These are phyloP conservation scores for Clamator glandarius DNA, from an alignment of 2,797 vertebrate species.

Conservation along the genomic window DNA sequence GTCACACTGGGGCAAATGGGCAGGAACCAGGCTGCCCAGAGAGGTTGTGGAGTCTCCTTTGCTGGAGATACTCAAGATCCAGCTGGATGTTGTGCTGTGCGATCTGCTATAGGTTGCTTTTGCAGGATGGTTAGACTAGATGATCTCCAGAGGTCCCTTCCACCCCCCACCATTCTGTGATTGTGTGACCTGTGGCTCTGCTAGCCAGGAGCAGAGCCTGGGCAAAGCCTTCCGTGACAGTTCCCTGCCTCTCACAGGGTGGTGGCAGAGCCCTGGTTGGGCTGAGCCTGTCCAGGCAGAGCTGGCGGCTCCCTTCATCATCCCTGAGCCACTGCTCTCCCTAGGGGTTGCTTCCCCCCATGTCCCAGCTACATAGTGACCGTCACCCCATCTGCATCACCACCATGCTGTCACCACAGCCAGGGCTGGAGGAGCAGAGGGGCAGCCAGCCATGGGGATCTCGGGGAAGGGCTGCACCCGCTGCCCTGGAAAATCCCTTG, in stretches of 20 bases:
- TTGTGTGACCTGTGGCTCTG: not conserved
- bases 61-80: no score
- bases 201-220: no score
- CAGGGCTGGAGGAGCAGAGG: not conserved
- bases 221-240: not conserved
- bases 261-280: no score
- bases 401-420: rapidly evolving
- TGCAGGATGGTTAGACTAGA: no score
- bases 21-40: no score
- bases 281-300: not conserved
- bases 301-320: not conserved
- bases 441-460: not conserved
- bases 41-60: no score
- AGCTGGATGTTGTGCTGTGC: no score
- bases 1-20: not conserved
- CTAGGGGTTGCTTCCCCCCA: not conserved
- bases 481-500: not conserved
- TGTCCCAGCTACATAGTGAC: not conserved
- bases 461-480: not conserved
- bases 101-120: no score
- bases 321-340: not conserved
- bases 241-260: not conserved
- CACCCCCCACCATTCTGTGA: no score
- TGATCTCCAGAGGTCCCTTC: no score
- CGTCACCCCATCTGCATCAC: not conserved